Evolutionary conservation across 2,888 invertebrate genomes (phyloP), one percentile per base, ranked within the genome.

Genomic region (Stratiomys singularior): DNA sequence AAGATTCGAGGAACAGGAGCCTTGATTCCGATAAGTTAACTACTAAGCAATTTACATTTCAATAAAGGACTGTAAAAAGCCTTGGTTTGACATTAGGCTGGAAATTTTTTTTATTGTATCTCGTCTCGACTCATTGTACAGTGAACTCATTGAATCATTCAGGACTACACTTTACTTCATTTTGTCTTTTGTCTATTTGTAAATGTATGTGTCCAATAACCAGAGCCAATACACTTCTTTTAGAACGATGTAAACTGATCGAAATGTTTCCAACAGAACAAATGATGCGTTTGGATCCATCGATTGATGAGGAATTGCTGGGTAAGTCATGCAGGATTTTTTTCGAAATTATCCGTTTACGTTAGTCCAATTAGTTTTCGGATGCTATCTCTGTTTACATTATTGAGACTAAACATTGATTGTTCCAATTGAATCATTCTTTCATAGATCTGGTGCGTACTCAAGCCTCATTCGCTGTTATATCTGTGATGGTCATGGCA

Each of bases 401-500:
- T 5, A 37, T 37, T 37, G 37, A 37, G 3, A 37, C 9, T 37
- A 5, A 37, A 5, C 37, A 37, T 37, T 37, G 3, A 37, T 37
- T 37, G 3, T 5, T 37, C 3, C 37, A 37, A 37, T 37, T 37
- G 37, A 37, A 37, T 37, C 37, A 5, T 37, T 52, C 27, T 15
- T 80, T 87, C 87, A 21, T 89, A 96, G 96, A 94, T 88, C 95
- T 94, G 85, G 93, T 93, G 74, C 89, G 95, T 76, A 94, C 96
- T 4, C 93, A 94, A 88, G 93, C 93, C 44, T 94, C 94, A 0
- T 96, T 96, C 84, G 93, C 94, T 63, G 91, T 95, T 81, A 95
- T 96, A 83, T 93, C 93, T 79, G 85, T 95, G 77, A 90, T 94
- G 81, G 90, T 96, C 58, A 95, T 96, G 93, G 86, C 92, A 60